Base-by-base conservation (phyloP, 2,888 invertebrate genomes). In the Gibbula magus region DNA sequence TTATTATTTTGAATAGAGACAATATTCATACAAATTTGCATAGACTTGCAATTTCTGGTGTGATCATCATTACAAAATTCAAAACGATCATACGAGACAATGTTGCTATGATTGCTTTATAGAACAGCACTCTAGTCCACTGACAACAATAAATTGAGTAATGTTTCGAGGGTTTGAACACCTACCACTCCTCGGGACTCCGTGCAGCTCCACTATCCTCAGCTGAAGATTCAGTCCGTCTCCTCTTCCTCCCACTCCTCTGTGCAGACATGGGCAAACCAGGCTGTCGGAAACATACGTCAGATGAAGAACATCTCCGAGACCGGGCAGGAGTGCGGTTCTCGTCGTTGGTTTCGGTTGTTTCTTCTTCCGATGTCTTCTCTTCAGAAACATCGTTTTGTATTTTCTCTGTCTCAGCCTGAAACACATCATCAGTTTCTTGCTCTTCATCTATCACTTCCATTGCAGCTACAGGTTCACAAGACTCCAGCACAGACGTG, bases 181-280 rank as follows among this genome's bases (percentile, higher is more conserved):
- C 82, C 77, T 80, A 89, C 89, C 87, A 88, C 77, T 89, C 86
- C 73, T 89, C 89, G 66, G 89, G 89, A 83, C 86, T 86, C 76
- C 82, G 85, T 1, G 86, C 83, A 73, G 85, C 25, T 22, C 70
- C 51, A 22, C 75, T 29, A 1, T 80, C 81, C 56, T 82, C 84
- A 52, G 79, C 85, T 16, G 77, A 66, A n/a, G 77, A 75, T 8
- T 78, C 81, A 18, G 85, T 84, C 18, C 83, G 84, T 61, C 86
- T 83, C 45, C 84, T 85, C 39, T 86, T 85, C 61, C 83, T 85
- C 20, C 77, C 80, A 16, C 81, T 80, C 66, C 84, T 80, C 52
- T 81, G 81, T 5, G 84, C 84, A 10, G 89, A 88, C 79, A 86
- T 5, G 0, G 83, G 84, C 18, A 54, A 54, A 29, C 83, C 80